phyloP scores from a whole-genome alignment of 64 coral and sea anemone species.

The Pachyseris speciosa region DNA sequence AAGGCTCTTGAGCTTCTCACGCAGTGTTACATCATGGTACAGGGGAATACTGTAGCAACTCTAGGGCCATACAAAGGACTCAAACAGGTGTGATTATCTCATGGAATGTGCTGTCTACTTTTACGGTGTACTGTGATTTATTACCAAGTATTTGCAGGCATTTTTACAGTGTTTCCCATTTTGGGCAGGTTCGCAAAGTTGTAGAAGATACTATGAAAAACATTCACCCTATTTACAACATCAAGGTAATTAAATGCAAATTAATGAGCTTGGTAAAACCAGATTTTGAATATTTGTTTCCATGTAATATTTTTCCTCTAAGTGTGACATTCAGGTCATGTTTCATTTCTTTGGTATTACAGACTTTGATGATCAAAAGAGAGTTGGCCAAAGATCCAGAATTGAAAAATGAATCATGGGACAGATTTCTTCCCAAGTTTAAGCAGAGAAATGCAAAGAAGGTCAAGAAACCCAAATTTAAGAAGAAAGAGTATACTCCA shows the following conservation, averaged over 20 bases:
- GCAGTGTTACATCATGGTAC: constrained; percentile 98
- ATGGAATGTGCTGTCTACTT: neutral
- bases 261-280: too few species aligned
- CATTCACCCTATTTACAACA: constrained; percentile 98
- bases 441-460: constrained; percentile 79
- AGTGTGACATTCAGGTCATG: too few species aligned
- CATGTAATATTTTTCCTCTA: too few species aligned
- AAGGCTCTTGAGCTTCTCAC: constrained; percentile 95
- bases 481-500: constrained; percentile 90
- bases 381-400: constrained; percentile 95
- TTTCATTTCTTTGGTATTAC: neutral
- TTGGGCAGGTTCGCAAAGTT: constrained; percentile 82
- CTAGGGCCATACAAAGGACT: constrained; percentile 94
- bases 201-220: constrained; percentile 99
- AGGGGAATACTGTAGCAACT: constrained; percentile 93
- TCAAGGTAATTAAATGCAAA: constrained; percentile 71
- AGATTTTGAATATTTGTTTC: too few species aligned
- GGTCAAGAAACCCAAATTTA: constrained; percentile 80
- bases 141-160: neutral
- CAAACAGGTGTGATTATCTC: constrained; percentile 59
- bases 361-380: constrained; percentile 97
- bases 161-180: neutral
- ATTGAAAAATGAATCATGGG: constrained; percentile 96
- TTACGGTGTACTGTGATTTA: neutral
- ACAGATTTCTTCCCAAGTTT: constrained; percentile 97